Base-by-base conservation (phyloP, 2,797 vertebrate genomes). In the Aeoliscus strigatus region DNA sequence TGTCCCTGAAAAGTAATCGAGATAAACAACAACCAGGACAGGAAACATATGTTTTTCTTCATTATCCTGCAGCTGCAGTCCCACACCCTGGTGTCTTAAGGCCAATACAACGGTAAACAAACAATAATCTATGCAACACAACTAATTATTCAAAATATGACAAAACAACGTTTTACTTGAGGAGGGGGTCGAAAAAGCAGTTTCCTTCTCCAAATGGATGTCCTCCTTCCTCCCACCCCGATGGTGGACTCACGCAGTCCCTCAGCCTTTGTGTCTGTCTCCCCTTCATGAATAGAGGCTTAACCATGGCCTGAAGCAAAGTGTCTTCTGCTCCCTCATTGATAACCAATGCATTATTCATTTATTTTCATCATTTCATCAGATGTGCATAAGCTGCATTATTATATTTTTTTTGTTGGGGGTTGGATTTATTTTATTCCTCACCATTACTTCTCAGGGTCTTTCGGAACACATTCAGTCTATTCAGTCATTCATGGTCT, bases 341-440 rank as follows among this genome's bases (percentile, higher is more conserved):
- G 84, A 87, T 84, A 78, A 78, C 75, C 78, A 76, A 85, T 87
- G 83, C 85, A 88, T 87, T 82, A 88, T 88, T 88, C 86, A 88
- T 87, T 83, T 82, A 84, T 86, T 83, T 86, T 82, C 78, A 77
- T 87, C 75, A 78, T 75, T 82, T 86, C 75, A 80, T 86, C 82
- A 82, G 77, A 85, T 74, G 81, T 79, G 78, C 81, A 79, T 83
- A 76, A 82, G 77, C 78, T 61, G 75, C 66, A 44, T 64, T 61
- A 66, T 36, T 68, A 77, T 81, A 75, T 82, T 78, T 78, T 75
- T 70, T 29, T n/a, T n/a, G n/a, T n/a, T 39, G 47, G 74, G 60
- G 39, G 60, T 21, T n/a, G 44, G 52, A 14, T 65, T 61, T 42
- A 10, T 50, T 49, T 43, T 56, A 44, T 68, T 47, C 53, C 53